Conservation (phyloP, 2,888 invertebrate genomes). For the Pomacea canaliculata region DNA sequence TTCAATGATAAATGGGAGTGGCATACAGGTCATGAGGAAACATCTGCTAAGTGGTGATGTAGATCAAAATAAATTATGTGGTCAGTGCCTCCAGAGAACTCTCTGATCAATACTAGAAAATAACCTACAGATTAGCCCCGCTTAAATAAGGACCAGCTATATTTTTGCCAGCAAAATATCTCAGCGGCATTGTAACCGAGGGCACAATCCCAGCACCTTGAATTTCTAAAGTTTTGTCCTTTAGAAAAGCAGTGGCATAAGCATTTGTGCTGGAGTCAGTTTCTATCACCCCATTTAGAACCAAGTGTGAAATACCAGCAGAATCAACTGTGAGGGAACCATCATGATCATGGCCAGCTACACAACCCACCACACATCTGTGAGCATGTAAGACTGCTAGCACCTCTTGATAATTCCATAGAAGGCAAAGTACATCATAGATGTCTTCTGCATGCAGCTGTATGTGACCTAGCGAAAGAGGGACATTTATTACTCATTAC, state of each 20-base stretch:
- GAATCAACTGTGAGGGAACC: constrained; percentile 60
- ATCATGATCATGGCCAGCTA: constrained; percentile 68
- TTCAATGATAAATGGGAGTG: too few relatives aligned
- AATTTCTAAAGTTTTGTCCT: constrained; percentile 50
- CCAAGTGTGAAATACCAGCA: constrained; percentile 65
- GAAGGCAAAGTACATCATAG: constrained; percentile 48
- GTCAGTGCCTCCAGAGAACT: too few relatives aligned
- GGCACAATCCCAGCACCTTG: constrained; percentile 51
- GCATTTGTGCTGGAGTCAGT: constrained; percentile 49
- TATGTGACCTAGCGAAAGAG: constrained; percentile 58
- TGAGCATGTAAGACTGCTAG: constrained; percentile 56
- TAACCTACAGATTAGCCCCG: too few relatives aligned
- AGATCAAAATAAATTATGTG: too few relatives aligned
- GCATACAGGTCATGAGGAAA: too few relatives aligned
- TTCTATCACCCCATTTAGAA: constrained; percentile 66
- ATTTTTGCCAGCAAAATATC: constrained; percentile 20
- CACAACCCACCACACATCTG: constrained; percentile 62
- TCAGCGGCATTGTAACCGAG: constrained; percentile 35
- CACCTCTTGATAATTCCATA: constrained; percentile 68
- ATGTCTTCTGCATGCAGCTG: constrained; percentile 50
- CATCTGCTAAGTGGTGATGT: too few relatives aligned
- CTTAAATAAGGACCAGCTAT: too few relatives aligned
- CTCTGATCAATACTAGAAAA: too few relatives aligned
- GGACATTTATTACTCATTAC: neutral
- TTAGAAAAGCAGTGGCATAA: constrained; percentile 61